phyloP scores from a whole-genome alignment of 2,113 vertebrate species.

The Protobothrops flavoviridis region DNA sequence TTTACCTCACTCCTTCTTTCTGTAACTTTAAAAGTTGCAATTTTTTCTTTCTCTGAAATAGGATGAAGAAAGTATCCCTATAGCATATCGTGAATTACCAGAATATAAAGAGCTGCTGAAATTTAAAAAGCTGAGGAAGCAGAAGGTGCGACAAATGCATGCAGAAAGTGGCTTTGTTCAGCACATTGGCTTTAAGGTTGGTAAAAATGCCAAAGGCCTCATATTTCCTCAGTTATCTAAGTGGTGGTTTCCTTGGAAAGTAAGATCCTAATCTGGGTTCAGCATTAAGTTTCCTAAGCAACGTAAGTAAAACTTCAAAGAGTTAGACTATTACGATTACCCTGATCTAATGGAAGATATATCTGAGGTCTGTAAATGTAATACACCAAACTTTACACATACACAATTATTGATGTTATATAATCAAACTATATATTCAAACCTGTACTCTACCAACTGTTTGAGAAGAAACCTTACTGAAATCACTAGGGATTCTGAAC shows the following conservation, averaged over 20 bases:
- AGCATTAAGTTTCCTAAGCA: not conserved
- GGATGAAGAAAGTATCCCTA: slow-evolving; percentile 93
- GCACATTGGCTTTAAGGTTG: slow-evolving; percentile 92
- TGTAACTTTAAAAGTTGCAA: not conserved
- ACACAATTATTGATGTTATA: not conserved
- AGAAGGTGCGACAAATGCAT: slow-evolving; percentile 88
- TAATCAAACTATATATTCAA: not conserved
- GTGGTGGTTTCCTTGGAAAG: not conserved
- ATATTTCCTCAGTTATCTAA: not conserved
- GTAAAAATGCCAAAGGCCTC: not conserved
- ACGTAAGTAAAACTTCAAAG: not conserved
- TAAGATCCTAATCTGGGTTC: not conserved
- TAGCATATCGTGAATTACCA: slow-evolving; percentile 80
- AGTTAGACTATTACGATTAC: not conserved
- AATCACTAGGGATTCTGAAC: not conserved
- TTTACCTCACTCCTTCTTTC: not conserved
- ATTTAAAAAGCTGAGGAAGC: slow-evolving; percentile 93
- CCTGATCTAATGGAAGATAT: not conserved
- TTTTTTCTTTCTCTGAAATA: slow-evolving; percentile 16
- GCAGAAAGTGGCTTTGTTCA: slow-evolving; percentile 83
- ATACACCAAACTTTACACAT: not conserved
- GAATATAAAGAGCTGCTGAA: slow-evolving; percentile 96
- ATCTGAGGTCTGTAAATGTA: not conserved
- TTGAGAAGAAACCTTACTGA: not conserved
- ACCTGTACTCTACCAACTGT: not conserved